phyloP scores from a whole-genome alignment of 2,797 vertebrate species.

The Betta splendens region DNA sequence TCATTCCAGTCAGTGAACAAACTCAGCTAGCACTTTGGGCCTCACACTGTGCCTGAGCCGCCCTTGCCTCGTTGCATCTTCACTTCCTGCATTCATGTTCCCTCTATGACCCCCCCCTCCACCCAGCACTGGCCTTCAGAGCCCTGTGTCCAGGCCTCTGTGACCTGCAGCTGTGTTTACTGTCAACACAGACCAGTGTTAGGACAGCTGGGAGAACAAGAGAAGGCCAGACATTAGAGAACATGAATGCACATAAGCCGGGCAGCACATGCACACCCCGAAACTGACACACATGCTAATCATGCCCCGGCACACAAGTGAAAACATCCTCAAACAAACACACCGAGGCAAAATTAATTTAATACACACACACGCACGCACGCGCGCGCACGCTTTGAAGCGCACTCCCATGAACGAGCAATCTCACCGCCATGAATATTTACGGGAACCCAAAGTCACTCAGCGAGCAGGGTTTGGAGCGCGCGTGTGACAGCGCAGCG shows the following conservation, averaged over 20 bases:
- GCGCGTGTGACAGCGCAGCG: not conserved
- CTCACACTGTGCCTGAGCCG: slow-evolving; percentile 7
- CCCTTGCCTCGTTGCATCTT: slow-evolving; percentile 33
- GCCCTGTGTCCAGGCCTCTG: slow-evolving; percentile 75
- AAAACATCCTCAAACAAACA: slow-evolving; percentile 37
- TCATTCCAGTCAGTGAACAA: no score
- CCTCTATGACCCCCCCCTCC: slow-evolving; percentile 49
- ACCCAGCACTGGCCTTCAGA: slow-evolving; percentile 66
- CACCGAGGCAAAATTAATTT: slow-evolving; percentile 8
- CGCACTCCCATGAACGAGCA: slow-evolving; percentile 11
- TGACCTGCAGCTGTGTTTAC: slow-evolving; percentile 88
- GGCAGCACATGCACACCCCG: slow-evolving; percentile 39
- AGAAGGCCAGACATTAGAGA: slow-evolving; percentile 75
- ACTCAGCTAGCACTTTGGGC: no score
- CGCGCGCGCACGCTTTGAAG: slow-evolving; percentile 13
- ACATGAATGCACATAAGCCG: slow-evolving; percentile 53
- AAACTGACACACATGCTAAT: slow-evolving; percentile 33
- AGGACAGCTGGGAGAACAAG: slow-evolving; percentile 85
- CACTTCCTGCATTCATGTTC: slow-evolving; percentile 45
- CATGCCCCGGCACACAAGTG: slow-evolving; percentile 27
- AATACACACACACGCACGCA: not conserved
- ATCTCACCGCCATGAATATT: slow-evolving; percentile 22
- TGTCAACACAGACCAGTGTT: slow-evolving; percentile 84
- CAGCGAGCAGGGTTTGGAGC: slow-evolving; percentile 6
- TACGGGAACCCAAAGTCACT: slow-evolving; percentile 21